Conservation (phyloP, 2,113 vertebrate genomes). For the Syrrhaptes paradoxus region DNA sequence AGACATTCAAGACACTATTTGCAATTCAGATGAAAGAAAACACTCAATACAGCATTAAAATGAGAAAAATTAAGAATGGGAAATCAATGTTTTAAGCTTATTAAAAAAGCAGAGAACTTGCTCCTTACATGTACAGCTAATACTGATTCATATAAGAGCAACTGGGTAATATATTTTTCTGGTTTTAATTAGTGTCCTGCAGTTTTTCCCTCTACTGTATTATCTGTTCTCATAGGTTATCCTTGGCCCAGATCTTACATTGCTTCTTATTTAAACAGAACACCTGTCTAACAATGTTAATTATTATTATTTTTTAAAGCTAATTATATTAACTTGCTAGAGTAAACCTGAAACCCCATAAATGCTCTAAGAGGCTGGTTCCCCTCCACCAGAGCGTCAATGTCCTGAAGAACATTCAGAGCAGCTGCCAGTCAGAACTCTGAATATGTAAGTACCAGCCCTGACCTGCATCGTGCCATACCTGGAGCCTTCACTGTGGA, state of each 20-base stretch:
- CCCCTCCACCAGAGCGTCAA: rapidly evolving
- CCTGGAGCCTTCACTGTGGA: rapidly evolving
- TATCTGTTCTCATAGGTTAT: not conserved
- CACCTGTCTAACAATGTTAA: not conserved
- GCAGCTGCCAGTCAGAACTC: not conserved
- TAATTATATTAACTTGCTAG: not conserved
- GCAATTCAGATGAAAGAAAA: slow-evolving; percentile 4
- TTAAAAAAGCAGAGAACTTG: not conserved
- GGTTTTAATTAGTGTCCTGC: not conserved
- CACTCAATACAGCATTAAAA: not conserved
- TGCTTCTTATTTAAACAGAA: not conserved
- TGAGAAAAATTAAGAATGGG: not conserved
- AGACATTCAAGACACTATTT: not conserved
- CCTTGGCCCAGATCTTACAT: not conserved
- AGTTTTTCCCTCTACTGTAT: not conserved
- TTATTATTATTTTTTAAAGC: not conserved
- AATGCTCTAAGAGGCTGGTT: not conserved
- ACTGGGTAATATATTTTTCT: not conserved
- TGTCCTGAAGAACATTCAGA: not conserved
- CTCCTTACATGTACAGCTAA: not conserved
- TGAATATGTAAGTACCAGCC: not conserved
- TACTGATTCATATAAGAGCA: not conserved
- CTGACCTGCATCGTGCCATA: not conserved
- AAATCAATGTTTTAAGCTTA: not conserved
- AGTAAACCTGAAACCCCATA: not conserved